phyloP scores from a whole-genome alignment of 2,888 invertebrate species.

The Celastrina argiolus region DNA sequence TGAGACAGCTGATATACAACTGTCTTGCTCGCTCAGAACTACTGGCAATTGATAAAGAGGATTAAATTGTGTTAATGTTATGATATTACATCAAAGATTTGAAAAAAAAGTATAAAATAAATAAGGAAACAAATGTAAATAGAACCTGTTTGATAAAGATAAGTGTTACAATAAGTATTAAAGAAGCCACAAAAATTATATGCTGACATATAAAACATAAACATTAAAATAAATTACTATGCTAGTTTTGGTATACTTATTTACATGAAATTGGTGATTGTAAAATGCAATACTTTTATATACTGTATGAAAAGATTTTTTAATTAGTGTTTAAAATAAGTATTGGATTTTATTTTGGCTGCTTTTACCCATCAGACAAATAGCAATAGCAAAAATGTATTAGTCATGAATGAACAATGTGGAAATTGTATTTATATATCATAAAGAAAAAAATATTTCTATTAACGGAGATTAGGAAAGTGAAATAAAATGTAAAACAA shows the following conservation, averaged over 20 bases:
- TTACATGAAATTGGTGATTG: background rate
- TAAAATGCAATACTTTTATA: slow-evolving; percentile 5
- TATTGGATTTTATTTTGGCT: background rate
- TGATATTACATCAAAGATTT: background rate
- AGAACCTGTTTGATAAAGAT: background rate
- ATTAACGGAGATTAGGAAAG: no score
- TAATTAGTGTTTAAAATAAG: background rate
- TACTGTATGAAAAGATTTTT: slow-evolving; percentile 8
- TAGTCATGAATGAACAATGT: no score
- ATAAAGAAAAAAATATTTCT: no score
- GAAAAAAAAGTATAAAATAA: background rate
- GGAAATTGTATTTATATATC: no score
- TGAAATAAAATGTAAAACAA: no score
- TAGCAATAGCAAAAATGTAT: no score
- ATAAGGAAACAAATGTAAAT: background rate
- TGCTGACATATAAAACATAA: background rate
- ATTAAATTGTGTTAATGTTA: slow-evolving; percentile 26
- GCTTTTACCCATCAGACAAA: no score
- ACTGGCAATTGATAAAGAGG: slow-evolving; percentile 61
- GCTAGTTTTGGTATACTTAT: background rate
- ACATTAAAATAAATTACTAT: background rate
- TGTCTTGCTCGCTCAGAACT: slow-evolving; percentile 63
- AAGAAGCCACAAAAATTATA: background rate
- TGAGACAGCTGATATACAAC: slow-evolving; percentile 78
- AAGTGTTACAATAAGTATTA: background rate